Evolutionary conservation across 2,797 vertebrate genomes (phyloP).

Genomic region (Synanceia verrucosa): DNA sequence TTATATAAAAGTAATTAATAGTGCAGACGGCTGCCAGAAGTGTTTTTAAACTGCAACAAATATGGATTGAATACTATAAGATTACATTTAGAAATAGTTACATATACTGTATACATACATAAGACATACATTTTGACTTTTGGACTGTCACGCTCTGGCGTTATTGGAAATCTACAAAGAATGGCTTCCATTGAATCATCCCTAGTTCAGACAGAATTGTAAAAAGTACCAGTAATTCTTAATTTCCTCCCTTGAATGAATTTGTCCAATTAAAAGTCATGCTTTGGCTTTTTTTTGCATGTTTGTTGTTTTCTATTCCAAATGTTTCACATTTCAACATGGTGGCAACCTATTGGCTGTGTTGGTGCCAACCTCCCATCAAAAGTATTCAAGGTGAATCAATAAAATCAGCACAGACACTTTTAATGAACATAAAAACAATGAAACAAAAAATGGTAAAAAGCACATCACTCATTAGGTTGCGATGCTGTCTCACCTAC

Average conservation of each 20-base stretch:
- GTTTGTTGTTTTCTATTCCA: constrained; percentile 1
- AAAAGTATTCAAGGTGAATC: constrained; percentile 18
- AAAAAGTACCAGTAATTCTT: background rate
- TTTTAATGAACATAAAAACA: constrained; percentile 56
- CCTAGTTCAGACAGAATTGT: background rate
- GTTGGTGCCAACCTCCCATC: background rate
- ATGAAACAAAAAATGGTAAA: constrained; percentile 23
- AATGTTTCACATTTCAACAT: constrained; percentile 22
- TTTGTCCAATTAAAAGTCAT: background rate
- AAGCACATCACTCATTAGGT: constrained; percentile 16
- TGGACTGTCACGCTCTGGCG: background rate
- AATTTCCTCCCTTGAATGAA: background rate
- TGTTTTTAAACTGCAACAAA: background rate
- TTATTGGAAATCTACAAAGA: too few species aligned
- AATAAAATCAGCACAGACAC: constrained; percentile 28
- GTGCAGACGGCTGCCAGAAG: too few species aligned
- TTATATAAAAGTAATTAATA: too few species aligned
- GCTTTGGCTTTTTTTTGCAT: background rate
- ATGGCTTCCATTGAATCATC: too few species aligned
- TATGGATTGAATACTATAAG: background rate
- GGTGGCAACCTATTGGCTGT: background rate
- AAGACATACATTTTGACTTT: background rate
- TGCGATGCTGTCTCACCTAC: background rate
- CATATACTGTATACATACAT: too few species aligned
- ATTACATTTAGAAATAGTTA: too few species aligned